Evolutionary conservation across 2,888 invertebrate species (phyloP).

Genomic region (Diloba caeruleocephala): DNA sequence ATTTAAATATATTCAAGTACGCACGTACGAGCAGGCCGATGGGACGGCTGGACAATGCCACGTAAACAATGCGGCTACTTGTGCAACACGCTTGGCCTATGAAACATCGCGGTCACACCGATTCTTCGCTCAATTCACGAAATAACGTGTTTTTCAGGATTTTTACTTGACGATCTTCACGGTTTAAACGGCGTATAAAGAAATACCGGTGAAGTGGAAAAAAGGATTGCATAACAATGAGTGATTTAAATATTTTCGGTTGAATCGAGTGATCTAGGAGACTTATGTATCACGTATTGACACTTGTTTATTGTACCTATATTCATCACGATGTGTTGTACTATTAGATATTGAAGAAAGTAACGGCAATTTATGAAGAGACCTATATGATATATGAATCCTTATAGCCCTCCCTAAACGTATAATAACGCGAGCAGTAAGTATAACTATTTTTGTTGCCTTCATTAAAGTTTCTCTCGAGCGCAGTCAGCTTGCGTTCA

Average conservation of each 20-base stretch:
- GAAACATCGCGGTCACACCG: slow-evolving; percentile 79
- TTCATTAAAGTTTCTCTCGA: no score
- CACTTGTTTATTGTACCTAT: slow-evolving; percentile 12
- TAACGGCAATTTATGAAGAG: neutral
- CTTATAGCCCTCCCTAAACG: no score
- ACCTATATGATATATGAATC: no score
- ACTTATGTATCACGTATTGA: slow-evolving; percentile 33
- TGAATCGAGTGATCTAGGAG: slow-evolving; percentile 46
- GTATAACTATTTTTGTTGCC: no score
- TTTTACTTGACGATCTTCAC: slow-evolving; percentile 62
- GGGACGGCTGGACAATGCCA: slow-evolving; percentile 85
- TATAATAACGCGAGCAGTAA: no score
- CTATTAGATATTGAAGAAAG: neutral
- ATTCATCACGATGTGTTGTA: slow-evolving; percentile 12
- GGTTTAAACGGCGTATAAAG: slow-evolving; percentile 54
- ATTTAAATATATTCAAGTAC: slow-evolving; percentile 89
- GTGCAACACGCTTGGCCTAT: slow-evolving; percentile 79
- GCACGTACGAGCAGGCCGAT: slow-evolving; percentile 82
- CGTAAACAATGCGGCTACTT: slow-evolving; percentile 83
- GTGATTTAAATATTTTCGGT: slow-evolving; percentile 30
- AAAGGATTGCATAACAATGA: slow-evolving; percentile 41
- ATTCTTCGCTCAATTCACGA: slow-evolving; percentile 70
- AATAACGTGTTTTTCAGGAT: slow-evolving; percentile 66
- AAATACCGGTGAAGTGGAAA: slow-evolving; percentile 53
- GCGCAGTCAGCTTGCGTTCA: no score